Evolutionary conservation across 2,888 invertebrate species (phyloP).

Genomic region (Rhodophaea formosa): DNA sequence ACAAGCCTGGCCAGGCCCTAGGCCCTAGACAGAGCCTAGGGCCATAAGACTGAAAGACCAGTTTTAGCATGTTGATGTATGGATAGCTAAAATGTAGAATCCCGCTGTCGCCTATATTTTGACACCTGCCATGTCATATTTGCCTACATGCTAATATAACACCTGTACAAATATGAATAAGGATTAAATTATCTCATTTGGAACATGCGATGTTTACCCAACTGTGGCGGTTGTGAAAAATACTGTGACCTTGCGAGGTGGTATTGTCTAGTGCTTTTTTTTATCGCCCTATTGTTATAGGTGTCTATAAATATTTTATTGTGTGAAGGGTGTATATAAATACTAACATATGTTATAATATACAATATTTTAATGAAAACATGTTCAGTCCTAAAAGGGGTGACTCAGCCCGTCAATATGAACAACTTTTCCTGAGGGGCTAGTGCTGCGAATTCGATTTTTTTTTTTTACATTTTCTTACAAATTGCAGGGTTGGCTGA

Average conservation of each 20-base stretch:
- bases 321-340: background rate
- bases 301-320: too few species aligned
- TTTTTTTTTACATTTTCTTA: too few species aligned
- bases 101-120: slow-evolving; percentile 7
- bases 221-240: slow-evolving; percentile 12
- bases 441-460: too few species aligned
- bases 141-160: background rate
- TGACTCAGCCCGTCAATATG: too few species aligned
- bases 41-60: too few species aligned
- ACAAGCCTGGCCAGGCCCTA: too few species aligned
- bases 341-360: background rate
- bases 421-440: too few species aligned
- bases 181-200: slow-evolving; percentile 3
- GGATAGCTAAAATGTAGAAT: background rate
- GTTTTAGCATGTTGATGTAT: too few species aligned
- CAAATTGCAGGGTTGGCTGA: too few species aligned
- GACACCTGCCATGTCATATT: background rate
- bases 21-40: too few species aligned
- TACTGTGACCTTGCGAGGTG: slow-evolving; percentile 18
- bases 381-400: too few species aligned
- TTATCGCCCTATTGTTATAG: background rate
- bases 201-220: slow-evolving; percentile 13
- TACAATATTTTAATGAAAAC: too few species aligned
- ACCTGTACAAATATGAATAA: slow-evolving; percentile 9
- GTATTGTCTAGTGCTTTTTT: slow-evolving; percentile 19